Evolutionary conservation across 1,140 invertebrate species (phyloP).

Genomic region (Aphaenogaster floridana): DNA sequence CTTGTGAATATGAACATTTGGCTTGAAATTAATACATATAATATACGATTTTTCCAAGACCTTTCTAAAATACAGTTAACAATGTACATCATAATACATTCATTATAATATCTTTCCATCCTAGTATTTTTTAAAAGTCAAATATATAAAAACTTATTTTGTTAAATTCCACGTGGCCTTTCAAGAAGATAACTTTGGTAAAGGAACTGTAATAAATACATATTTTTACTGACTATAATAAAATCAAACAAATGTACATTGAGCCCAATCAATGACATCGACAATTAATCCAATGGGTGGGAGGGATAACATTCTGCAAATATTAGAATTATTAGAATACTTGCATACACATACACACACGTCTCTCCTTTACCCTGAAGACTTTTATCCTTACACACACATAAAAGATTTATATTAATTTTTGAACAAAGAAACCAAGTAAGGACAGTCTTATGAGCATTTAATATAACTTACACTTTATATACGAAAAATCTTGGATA

Average conservation of each 20-base stretch:
- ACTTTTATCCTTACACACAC: slow-evolving; percentile 17
- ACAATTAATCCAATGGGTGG: slow-evolving; percentile 14
- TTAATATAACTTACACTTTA: slow-evolving; percentile 46
- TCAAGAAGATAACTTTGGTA: slow-evolving; percentile 64
- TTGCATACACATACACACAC: not conserved
- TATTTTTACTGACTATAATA: slow-evolving; percentile 48
- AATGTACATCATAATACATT: slow-evolving; percentile 39
- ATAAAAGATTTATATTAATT: slow-evolving; percentile 29
- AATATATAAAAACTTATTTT: slow-evolving; percentile 53
- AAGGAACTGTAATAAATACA: slow-evolving; percentile 65
- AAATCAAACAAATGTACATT: slow-evolving; percentile 53
- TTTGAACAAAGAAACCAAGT: not conserved
- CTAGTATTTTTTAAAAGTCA: slow-evolving; percentile 25
- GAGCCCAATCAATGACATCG: slow-evolving; percentile 20
- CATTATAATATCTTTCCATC: not conserved
- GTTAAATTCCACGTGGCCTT: slow-evolving; percentile 42
- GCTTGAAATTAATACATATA: slow-evolving; percentile 35
- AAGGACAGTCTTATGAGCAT: slow-evolving; percentile 70
- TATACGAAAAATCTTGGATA: slow-evolving; percentile 47
- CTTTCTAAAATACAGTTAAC: slow-evolving; percentile 28
- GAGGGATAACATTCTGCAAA: slow-evolving; percentile 39
- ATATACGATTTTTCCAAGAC: slow-evolving; percentile 28
- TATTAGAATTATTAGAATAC: slow-evolving; percentile 34
- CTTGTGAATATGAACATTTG: not conserved
- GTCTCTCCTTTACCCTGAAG: slow-evolving; percentile 37